phyloP scores from a whole-genome alignment of 2,113 vertebrate genomes.

The Ptilonorhynchus violaceus region DNA sequence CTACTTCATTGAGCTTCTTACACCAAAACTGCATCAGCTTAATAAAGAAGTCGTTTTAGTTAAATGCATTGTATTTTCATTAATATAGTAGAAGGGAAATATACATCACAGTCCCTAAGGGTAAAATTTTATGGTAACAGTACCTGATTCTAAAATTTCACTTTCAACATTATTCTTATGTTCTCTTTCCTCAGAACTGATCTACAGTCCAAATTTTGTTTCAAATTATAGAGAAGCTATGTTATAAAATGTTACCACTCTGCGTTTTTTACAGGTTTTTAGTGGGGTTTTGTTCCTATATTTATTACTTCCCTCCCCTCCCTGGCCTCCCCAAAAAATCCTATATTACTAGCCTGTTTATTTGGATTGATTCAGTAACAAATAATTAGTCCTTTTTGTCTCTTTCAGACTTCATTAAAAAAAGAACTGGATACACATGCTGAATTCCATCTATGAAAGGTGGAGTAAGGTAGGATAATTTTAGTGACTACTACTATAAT shows the following conservation, averaged over 20 bases:
- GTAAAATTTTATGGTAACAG: not conserved
- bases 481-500: not conserved
- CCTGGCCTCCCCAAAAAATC: rapidly evolving
- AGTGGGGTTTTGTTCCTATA: not conserved
- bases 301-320: not conserved
- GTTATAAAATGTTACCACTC: not conserved
- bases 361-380: not conserved
- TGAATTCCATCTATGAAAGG: not conserved
- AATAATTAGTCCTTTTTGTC: not conserved
- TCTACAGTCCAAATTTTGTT: not conserved
- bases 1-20: not conserved
- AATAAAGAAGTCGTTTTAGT: not conserved
- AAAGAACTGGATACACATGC: not conserved
- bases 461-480: conserved; percentile 1
- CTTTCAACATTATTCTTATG: not conserved
- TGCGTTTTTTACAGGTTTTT: not conserved
- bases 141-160: not conserved
- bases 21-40: not conserved
- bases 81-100: not conserved
- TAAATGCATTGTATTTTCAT: not conserved
- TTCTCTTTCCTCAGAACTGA: not conserved
- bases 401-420: conserved; percentile 36
- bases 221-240: not conserved
- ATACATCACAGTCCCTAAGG: not conserved
- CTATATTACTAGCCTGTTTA: not conserved